Base-by-base conservation (phyloP, 1,140 invertebrate species). In the Gryon sp. region DNA sequence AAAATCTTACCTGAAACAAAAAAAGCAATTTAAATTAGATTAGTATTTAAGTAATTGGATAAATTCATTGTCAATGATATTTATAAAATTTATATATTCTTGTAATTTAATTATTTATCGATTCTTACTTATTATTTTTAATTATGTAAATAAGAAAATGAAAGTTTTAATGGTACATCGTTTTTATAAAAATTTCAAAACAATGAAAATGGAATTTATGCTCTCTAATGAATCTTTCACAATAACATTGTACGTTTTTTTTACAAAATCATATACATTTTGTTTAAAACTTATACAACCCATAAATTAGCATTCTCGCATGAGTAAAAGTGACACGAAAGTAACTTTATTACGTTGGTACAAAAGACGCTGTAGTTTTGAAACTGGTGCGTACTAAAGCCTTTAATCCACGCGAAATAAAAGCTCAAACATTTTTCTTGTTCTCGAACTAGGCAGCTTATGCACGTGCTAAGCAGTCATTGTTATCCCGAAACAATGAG, bases 401-500 rank as follows among this genome's bases (percentile, higher is more conserved):
- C 57, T 63, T 46, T 76, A 68, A 69, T 63, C 73, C 48, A 3
- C 18, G 46, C 50, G 63, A 76, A 76, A 69, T 69, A 76, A 76
- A 76, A 76, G 57, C 73, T 76, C 63, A 68, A 69, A 76, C 63
- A 76, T 68, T 69, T 68, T 69, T 62, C 63, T 69, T 63, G 40
- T 48, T 48, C 72, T 75, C 62, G 62, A 75, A 60, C 62, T 9
- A 28, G 36, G 62, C 45, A 57, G 72, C 55, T 76, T 76, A 76
- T 76, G 41, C 50, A 69, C 63, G 73, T 52, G 62, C 38, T 68
- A 68, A 66, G 62, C 62, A 62, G 62, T 68, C 72, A 75, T 75
- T 75, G 72, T 75, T 75, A 62, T 43, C 62, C 62, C 55, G 72
- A 68, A 66, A 75, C 63, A 76, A 76, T 76, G 63, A 76, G 63